Base-by-base conservation (phyloP, 2,797 vertebrate genomes). In the Hylomyscus alleni region DNA sequence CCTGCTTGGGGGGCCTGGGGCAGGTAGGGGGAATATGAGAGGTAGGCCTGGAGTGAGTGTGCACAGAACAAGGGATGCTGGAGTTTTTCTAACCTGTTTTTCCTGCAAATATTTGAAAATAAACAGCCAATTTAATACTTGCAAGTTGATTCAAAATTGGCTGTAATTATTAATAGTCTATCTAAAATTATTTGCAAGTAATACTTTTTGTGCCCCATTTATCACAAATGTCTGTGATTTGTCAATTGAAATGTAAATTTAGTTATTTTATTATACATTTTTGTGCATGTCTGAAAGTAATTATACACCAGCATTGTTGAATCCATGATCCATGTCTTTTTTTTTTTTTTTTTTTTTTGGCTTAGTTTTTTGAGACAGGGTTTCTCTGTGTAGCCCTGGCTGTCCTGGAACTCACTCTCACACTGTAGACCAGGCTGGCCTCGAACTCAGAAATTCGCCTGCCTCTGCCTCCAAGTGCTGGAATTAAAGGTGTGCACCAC, bases 111-210 rank as follows among this genome's bases (percentile, higher is more conserved):
- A 62, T 86, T 86, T 95, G 86, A 56, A 88, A 94, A 81, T 54
- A 90, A 94, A 52, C 12, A 88, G 50, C 31, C 62, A 37, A 89
- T 56, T 56, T 89, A 89, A 89, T 34, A 54, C 29, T 54, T 67
- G 13, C 50, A 81, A 67, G 34, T 67, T 90, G 40, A 52, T 58
- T 81, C 34, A 86, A 86, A 52, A 90, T 67, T 56, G 72, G 13
- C 13, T 92, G 47, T 50, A 90, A 37, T 92, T 89, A 89, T 40
- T 84, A 84, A 73, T 80, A 78, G 83, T n/a, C n/a, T 83, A 29
- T 40, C 54, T 90, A 86, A 95, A 81, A 75, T 93, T 86, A 81
- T 75, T 52, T 69, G 65, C 44, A 95, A 47, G 13, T 67, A 86
- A 72, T 17, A 58, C 3, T 80, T 52, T 37, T 44, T 34, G 34